phyloP scores from a whole-genome alignment of 1,140 invertebrate species.

The Drosophila cardini region DNA sequence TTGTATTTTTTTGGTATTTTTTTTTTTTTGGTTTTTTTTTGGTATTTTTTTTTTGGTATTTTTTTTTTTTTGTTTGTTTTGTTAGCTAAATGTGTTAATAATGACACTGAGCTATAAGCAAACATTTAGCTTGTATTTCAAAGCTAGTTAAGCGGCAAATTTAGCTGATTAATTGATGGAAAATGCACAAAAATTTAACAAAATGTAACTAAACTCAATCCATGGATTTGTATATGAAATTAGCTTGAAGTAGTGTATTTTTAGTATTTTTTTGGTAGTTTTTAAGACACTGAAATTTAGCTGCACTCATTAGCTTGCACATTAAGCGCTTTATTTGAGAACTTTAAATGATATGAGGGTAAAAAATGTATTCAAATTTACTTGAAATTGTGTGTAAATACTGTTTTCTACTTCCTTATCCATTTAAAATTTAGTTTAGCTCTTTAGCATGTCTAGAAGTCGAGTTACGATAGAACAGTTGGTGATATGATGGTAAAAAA shows the following conservation, averaged over 20 bases:
- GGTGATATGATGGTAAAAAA: background rate
- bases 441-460: background rate
- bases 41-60: background rate
- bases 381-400: background rate
- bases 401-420: background rate
- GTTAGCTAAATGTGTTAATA: slow-evolving; percentile 60
- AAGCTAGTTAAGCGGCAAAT: background rate
- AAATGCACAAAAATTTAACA: too few species aligned
- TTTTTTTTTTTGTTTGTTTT: slow-evolving; percentile 13
- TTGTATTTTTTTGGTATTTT: slow-evolving; percentile 23
- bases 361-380: background rate
- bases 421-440: background rate
- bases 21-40: background rate
- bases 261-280: too few species aligned
- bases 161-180: too few species aligned
- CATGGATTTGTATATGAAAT: too few species aligned
- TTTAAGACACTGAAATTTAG: too few species aligned
- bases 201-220: too few species aligned
- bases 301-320: too few species aligned
- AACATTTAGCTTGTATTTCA: background rate
- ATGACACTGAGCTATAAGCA: slow-evolving; percentile 35
- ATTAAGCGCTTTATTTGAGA: too few species aligned
- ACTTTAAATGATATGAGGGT: too few species aligned
- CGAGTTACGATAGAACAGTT: background rate
- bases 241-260: too few species aligned